phyloP scores from a whole-genome alignment of 2,888 invertebrate species.

The Seladonia tumulorum region DNA sequence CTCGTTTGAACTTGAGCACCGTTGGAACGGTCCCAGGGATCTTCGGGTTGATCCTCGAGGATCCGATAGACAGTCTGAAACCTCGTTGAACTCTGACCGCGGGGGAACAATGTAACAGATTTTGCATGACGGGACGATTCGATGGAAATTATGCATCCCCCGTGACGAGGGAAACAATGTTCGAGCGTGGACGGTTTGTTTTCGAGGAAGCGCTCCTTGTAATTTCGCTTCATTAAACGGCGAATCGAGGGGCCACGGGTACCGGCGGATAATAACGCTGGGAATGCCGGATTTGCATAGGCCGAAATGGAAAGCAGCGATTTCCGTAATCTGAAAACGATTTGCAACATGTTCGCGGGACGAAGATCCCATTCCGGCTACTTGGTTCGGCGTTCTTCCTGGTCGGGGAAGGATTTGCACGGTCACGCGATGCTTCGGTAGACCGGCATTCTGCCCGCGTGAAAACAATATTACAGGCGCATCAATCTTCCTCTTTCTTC shows the following conservation, averaged over 20 bases:
- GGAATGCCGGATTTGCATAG: background rate
- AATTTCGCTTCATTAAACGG: background rate
- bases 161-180: background rate
- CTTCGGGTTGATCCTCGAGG: background rate
- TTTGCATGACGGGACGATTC: background rate
- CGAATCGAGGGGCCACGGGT: background rate
- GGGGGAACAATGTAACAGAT: background rate
- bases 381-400: conserved; percentile 39
- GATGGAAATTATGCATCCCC: background rate
- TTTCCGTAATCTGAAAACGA: conserved; percentile 34
- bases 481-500: conserved; percentile 12
- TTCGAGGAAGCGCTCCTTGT: background rate
- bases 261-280: background rate
- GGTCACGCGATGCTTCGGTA: conserved; percentile 50
- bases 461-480: conserved; percentile 24
- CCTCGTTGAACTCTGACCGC: background rate
- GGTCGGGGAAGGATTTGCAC: conserved; percentile 39
- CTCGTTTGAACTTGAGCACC: background rate
- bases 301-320: conserved; percentile 41
- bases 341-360: conserved; percentile 15
- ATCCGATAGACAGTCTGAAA: background rate
- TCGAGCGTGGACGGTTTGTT: background rate
- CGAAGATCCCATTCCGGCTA: conserved; percentile 43
- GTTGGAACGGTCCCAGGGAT: background rate
- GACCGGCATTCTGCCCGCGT: conserved; percentile 15